Evolutionary conservation across 2,113 vertebrate genomes (phyloP), one percentile per base, ranked within the genome.

Genomic region (Pangasianodon gigas): DNA sequence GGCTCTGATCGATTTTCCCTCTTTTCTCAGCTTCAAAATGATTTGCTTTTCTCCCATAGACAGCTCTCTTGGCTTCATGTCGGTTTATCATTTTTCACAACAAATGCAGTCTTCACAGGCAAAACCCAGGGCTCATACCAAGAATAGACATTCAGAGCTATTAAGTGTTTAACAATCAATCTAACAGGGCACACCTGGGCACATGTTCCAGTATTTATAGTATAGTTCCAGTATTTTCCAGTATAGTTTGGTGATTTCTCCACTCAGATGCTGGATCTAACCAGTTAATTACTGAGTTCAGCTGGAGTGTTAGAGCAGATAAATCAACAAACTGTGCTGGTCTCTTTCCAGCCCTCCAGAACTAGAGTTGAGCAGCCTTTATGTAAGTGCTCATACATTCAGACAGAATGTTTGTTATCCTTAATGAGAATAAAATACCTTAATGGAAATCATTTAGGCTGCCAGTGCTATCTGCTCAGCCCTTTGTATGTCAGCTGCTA

Each of bases 361-460:
- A 44, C 16, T 32, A 37, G n/a, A 74, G 16, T 19, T 74, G 69
- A 41, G 32, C 62, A 79, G 44, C 24, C 11, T 80, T 79, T 1
- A 29, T 46, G 75, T 79, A 29, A 29, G 7, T 19, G 7, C 9
- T 80, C 77, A n/a, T 81, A 82, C 83, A 90, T 87, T 82, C 82
- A 93, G 51, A 26, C 86, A 83, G 89, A 71, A 75, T 58, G 44
- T 77, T 60, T 87, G 75, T 93, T 91, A 90, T 93, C 87, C 86
- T 91, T 94, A 95, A 95, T 95, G 91, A 94, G 92, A 91, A 91
- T 95, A 96, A 96, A 94, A 94, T 93, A 92, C 82, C 92, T 85
- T 93, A 95, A 95, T 94, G 90, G 91, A 93, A 94, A 94, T 95
- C 93, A 95, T 94, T 96, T 95, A 95, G 92, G 93, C 94, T 93